Conservation (phyloP, 2,113 vertebrate species). For the Cinclus cinclus region DNA sequence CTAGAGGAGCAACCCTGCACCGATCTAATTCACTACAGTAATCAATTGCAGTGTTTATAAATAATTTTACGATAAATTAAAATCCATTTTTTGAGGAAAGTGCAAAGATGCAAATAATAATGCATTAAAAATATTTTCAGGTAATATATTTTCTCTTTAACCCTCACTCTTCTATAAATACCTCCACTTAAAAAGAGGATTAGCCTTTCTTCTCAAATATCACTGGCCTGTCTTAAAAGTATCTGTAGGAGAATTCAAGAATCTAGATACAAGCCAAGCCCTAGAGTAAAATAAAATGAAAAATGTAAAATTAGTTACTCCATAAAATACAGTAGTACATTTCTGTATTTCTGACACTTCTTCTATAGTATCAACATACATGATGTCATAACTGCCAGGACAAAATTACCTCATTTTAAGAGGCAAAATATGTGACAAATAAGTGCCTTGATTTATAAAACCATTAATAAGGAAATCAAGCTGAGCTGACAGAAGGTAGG, state of each 20-base stretch:
- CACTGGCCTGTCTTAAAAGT: neutral
- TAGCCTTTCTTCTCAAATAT: neutral
- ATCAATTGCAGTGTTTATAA: neutral
- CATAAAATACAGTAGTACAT: neutral
- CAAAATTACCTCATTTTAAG: neutral
- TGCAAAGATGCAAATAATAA: neutral
- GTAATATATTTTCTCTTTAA: neutral
- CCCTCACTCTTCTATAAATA: neutral
- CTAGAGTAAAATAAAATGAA: neutral
- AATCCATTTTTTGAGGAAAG: neutral
- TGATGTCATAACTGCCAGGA: neutral
- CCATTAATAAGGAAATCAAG: neutral
- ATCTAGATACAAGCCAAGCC: neutral
- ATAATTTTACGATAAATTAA: neutral
- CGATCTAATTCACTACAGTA: neutral
- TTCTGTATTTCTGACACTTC: neutral
- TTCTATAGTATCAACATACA: neutral
- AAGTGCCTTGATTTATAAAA: neutral
- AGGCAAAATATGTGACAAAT: neutral
- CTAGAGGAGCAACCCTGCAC: neutral
- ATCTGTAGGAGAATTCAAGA: neutral
- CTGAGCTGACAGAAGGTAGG: neutral
- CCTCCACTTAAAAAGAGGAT: neutral
- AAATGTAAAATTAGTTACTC: neutral
- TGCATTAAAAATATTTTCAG: neutral